A percentile compares a stretch with the other conserved stretches of the same genome.
phyloP scores from a whole-genome alignment of 2,797 vertebrate genomes.

The Tadarida brasiliensis region DNA sequence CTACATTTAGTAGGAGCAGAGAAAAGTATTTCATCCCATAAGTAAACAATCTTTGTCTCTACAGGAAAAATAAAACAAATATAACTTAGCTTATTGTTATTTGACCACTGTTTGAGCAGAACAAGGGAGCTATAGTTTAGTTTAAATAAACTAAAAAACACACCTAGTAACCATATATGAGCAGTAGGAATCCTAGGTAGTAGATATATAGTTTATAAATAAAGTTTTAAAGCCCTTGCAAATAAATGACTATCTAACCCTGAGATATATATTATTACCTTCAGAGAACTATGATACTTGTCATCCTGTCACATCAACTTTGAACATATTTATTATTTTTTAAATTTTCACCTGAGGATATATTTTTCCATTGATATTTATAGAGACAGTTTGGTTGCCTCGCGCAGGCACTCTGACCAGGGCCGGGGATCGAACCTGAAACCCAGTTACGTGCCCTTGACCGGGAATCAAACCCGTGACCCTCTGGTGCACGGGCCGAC shows the following conservation, averaged over 20 bases:
- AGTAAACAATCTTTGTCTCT: neutral
- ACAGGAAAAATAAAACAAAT: neutral
- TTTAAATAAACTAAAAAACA: conserved; percentile 36
- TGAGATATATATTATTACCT: neutral
- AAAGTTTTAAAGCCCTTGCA: neutral
- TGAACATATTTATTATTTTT: neutral
- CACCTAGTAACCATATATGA: neutral
- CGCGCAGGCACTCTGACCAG: too few species aligned
- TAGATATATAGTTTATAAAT: neutral
- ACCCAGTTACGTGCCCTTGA: too few species aligned
- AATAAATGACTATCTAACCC: neutral
- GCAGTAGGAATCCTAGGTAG: neutral
- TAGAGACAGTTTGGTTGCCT: too few species aligned
- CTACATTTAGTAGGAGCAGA: neutral
- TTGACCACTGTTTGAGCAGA: conserved; percentile 4
- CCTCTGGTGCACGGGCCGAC: too few species aligned
- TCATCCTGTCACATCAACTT: neutral
- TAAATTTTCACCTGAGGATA: too few species aligned
- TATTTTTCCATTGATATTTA: too few species aligned
- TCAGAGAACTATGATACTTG: neutral
- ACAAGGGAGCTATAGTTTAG: neutral
- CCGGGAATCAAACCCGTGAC: too few species aligned
- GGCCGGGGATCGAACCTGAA: too few species aligned
- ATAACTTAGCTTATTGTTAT: neutral
- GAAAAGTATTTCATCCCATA: neutral